A percentile compares a stretch with the other conserved stretches of the same genome.
phyloP scores from a whole-genome alignment of 2,888 invertebrate genomes.

The Laothoe populi region DNA sequence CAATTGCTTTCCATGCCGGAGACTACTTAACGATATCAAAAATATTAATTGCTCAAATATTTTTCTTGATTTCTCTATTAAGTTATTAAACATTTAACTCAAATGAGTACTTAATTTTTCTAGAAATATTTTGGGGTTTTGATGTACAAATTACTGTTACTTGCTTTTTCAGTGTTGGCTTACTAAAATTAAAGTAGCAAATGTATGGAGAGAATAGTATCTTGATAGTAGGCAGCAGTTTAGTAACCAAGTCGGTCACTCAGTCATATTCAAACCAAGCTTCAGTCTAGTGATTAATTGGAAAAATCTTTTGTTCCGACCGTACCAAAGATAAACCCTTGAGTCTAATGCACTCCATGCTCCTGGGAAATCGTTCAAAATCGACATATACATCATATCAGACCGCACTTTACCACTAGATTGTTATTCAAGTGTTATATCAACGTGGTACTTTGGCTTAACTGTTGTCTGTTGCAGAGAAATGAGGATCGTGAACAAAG shows the following conservation, averaged over 20 bases:
- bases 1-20: too few species aligned
- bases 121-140: too few species aligned
- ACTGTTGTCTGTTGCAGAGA: conserved; percentile 1
- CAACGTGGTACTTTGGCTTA: neutral
- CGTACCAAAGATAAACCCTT: conserved; percentile 15
- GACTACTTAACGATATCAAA: too few species aligned
- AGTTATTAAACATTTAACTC: too few species aligned
- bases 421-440: conserved; percentile 21
- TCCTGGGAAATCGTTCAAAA: conserved; percentile 27
- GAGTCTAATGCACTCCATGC: conserved; percentile 1
- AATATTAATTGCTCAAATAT: too few species aligned
- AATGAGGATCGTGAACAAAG: neutral
- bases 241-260: neutral
- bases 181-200: too few species aligned
- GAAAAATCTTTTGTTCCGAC: conserved; percentile 8
- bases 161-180: too few species aligned
- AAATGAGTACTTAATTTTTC: too few species aligned
- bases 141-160: too few species aligned
- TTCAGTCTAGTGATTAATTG: neutral
- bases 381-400: conserved; percentile 21
- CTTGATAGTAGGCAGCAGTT: too few species aligned
- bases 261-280: neutral
- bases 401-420: conserved; percentile 13
- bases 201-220: too few species aligned
- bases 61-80: too few species aligned